Evolutionary conservation across 2,888 invertebrate genomes (phyloP).

Genomic region (Synanthedon formicaeformis): DNA sequence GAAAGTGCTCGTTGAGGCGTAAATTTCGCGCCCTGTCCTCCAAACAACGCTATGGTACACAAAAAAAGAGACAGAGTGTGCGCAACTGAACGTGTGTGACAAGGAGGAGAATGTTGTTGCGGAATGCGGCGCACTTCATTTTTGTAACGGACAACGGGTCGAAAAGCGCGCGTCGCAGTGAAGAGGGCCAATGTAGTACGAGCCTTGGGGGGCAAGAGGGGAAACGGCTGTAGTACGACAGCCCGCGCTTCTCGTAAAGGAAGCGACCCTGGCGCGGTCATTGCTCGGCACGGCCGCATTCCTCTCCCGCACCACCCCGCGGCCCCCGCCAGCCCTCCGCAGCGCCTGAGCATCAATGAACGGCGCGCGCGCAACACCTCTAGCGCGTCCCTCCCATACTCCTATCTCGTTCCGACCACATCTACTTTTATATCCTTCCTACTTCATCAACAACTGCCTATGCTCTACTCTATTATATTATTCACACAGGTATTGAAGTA

Average conservation of each 20-base stretch:
- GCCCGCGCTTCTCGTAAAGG: conserved; percentile 67
- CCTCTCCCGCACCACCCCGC: conserved; percentile 41
- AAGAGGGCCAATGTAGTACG: conserved; percentile 57
- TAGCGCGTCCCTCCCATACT: conserved; percentile 39
- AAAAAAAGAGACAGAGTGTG: conserved; percentile 12
- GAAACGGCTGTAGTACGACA: conserved; percentile 60
- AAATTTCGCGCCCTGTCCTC: conserved; percentile 28
- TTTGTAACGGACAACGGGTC: conserved; percentile 67
- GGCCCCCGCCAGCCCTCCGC: conserved; percentile 23
- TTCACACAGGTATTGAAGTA: no score
- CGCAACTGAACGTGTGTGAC: conserved; percentile 24
- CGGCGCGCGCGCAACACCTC: conserved; percentile 47
- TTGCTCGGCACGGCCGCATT: conserved; percentile 69
- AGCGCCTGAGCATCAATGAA: conserved; percentile 68
- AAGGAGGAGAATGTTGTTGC: conserved; percentile 42
- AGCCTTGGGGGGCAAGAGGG: conserved; percentile 24
- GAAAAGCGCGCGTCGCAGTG: conserved; percentile 54
- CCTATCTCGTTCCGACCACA: conserved; percentile 37
- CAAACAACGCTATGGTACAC: conserved; percentile 9
- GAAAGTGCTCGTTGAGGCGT: conserved; percentile 12
- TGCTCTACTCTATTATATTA: conserved; percentile 7
- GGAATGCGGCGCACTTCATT: conserved; percentile 68
- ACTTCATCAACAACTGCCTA: conserved; percentile 12
- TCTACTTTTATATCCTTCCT: conserved; percentile 20
- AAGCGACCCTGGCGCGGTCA: conserved; percentile 71